These are phyloP conservation scores for Danio rerio DNA, from an alignment of 2,113 vertebrate species.

Conservation along the genomic window DNA sequence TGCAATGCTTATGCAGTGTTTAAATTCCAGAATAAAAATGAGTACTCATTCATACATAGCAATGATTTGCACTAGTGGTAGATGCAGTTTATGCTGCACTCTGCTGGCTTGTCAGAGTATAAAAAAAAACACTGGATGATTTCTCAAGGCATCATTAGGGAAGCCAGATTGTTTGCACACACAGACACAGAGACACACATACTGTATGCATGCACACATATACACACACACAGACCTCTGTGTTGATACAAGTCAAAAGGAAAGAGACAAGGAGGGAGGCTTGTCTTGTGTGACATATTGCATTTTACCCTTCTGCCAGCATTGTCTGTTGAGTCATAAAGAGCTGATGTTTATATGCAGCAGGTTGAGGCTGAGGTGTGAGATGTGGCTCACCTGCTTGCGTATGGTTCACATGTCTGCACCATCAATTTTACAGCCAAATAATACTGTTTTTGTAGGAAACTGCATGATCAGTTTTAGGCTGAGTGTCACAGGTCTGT, in stretches of 20 bases:
- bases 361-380: constrained; percentile 64
- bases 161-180: constrained; percentile 12
- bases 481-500: background rate
- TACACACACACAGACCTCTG: background rate
- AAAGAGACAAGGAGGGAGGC: background rate
- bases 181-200: too few species aligned
- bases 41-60: background rate
- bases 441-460: background rate
- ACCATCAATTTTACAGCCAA: constrained; percentile 64
- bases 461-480: background rate
- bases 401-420: constrained; percentile 73
- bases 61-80: background rate
- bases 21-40: constrained; percentile 1
- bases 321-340: constrained; percentile 57
- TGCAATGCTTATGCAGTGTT: background rate
- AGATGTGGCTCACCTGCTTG: constrained; percentile 67
- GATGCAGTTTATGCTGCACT: constrained; percentile 54
- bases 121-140: constrained; percentile 7
- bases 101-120: constrained; percentile 54
- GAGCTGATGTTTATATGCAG: constrained; percentile 59
- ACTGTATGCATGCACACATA: background rate
- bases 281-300: constrained; percentile 56
- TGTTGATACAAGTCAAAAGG: constrained; percentile 39
- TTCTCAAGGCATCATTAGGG: constrained; percentile 50
- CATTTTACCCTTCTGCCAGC: constrained; percentile 35